These are phyloP conservation scores for Aphis gossypii DNA, from an alignment of 1,140 invertebrate genomes.

Conservation along the genomic window DNA sequence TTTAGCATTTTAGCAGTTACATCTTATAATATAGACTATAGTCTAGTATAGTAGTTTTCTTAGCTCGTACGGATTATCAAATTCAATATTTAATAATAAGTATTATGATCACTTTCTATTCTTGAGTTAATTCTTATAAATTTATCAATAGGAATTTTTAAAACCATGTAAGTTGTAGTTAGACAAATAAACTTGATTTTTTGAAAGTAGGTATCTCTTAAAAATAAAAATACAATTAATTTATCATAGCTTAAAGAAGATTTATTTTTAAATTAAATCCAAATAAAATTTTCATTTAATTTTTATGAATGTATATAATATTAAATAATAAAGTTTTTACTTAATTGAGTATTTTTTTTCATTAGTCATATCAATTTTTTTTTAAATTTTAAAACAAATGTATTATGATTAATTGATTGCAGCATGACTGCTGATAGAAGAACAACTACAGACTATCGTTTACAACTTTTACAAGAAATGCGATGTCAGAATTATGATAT, in stretches of 20 bases:
- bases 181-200: background rate
- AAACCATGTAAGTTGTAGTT: background rate
- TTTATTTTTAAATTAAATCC: background rate
- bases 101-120: background rate
- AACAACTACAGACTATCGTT: conserved; percentile 59
- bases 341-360: background rate
- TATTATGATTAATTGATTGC: background rate
- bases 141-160: background rate
- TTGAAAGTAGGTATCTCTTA: background rate
- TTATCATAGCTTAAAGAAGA: background rate
- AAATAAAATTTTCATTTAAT: background rate
- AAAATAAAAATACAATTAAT: conserved; percentile 1
- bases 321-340: background rate
- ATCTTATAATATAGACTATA: background rate
- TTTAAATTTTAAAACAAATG: background rate
- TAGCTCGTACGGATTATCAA: background rate
- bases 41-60: background rate
- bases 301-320: background rate
- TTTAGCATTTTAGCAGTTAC: background rate
- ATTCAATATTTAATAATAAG: background rate
- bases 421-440: conserved; percentile 43
- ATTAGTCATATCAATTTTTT: background rate
- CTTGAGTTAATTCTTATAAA: background rate
- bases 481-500: conserved; percentile 92
- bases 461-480: conserved; percentile 77